phyloP scores from a whole-genome alignment of 2,888 invertebrate species.

The Cataglyphis altisquamis region DNA sequence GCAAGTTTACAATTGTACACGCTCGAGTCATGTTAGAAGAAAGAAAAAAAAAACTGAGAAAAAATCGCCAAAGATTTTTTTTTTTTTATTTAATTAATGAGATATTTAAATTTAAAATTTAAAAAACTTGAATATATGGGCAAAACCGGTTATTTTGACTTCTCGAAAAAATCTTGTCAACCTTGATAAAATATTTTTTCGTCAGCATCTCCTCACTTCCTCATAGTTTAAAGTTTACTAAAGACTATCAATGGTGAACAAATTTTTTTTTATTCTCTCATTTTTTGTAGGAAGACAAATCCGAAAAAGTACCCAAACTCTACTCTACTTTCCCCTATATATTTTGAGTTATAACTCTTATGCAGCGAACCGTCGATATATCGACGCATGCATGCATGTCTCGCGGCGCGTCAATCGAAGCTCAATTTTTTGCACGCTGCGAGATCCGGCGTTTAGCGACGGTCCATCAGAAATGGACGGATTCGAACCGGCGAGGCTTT shows the following conservation, averaged over 20 bases:
- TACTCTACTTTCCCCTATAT: not conserved
- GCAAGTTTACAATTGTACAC: not conserved
- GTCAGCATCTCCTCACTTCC: too few relatives aligned
- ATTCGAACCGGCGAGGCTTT: conserved; percentile 25
- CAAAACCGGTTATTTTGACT: too few relatives aligned
- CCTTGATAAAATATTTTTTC: too few relatives aligned
- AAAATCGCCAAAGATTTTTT: not conserved
- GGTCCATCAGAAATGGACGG: conserved; percentile 47
- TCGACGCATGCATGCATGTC: conserved; percentile 14
- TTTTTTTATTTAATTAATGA: not conserved
- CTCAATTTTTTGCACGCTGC: conserved; percentile 37
- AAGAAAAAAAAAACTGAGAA: conserved; percentile 5
- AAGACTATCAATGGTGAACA: too few relatives aligned
- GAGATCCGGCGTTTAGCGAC: conserved; percentile 33
- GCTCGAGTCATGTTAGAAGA: not conserved
- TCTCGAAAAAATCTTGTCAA: too few relatives aligned
- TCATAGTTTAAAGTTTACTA: too few relatives aligned
- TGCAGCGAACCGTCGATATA: not conserved
- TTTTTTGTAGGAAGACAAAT: too few relatives aligned
- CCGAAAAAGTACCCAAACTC: too few relatives aligned
- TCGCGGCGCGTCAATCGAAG: conserved; percentile 42
- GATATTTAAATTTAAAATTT: not conserved
- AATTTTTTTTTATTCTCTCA: too few relatives aligned
- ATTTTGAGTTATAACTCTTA: conserved; percentile 3
- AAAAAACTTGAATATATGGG: not conserved